phyloP scores from a whole-genome alignment of 2,113 vertebrate genomes.

The Gulo gulo region DNA sequence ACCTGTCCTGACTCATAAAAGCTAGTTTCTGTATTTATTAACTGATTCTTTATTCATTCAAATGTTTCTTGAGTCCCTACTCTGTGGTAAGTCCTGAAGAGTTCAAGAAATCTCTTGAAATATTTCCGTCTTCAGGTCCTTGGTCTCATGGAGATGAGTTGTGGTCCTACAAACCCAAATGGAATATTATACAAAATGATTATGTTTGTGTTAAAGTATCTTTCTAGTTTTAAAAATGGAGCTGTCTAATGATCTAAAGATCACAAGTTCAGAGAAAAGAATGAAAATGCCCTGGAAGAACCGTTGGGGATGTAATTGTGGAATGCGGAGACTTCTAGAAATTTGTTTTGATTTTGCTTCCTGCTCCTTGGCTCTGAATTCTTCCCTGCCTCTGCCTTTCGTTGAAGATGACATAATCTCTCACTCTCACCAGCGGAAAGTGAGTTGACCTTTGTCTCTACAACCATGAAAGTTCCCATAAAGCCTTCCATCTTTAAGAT shows the following conservation, averaged over 20 bases:
- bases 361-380: neutral
- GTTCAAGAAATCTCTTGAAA: neutral
- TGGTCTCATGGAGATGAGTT: neutral
- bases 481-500: constrained; percentile 15
- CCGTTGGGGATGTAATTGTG: neutral
- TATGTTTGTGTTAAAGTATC: neutral
- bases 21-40: neutral
- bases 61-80: neutral
- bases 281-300: neutral
- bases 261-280: neutral
- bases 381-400: neutral
- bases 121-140: neutral
- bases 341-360: constrained; percentile 31
- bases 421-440: neutral
- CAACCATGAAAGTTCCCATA: neutral
- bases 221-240: neutral
- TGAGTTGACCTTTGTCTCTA: neutral
- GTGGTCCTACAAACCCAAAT: neutral
- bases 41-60: neutral
- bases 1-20: neutral
- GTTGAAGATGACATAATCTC: constrained; percentile 33
- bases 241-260: neutral
- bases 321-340: neutral
- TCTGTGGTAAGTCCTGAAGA: neutral
- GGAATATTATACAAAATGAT: neutral